phyloP scores from a whole-genome alignment of 2,113 vertebrate genomes.

The Athene noctua region DNA sequence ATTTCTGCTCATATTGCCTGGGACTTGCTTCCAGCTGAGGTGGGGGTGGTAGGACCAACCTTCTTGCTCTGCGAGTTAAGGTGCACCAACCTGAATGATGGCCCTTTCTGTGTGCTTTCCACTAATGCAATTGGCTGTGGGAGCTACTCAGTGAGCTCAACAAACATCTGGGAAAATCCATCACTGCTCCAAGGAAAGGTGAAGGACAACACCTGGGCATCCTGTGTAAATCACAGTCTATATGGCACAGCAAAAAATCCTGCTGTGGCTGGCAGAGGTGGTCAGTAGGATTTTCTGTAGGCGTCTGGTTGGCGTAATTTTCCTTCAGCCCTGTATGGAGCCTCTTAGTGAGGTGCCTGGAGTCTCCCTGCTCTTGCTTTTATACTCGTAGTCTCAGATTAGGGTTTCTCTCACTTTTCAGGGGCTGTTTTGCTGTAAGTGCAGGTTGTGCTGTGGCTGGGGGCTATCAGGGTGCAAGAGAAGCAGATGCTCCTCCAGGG shows the following conservation, averaged over 20 bases:
- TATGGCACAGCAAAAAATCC: not conserved
- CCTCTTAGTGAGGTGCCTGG: not conserved
- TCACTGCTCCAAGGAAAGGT: not conserved
- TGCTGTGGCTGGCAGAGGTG: not conserved
- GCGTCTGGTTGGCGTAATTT: not conserved
- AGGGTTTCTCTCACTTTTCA: not conserved
- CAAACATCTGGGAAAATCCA: not conserved
- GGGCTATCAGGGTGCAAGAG: not conserved
- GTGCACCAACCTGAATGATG: not conserved
- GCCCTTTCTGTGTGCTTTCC: not conserved
- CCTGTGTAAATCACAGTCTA: accelerated
- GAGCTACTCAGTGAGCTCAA: not conserved
- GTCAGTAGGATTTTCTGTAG: not conserved
- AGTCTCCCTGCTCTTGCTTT: not conserved
- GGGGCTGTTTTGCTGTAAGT: not conserved
- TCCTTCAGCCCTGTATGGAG: not conserved
- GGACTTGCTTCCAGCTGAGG: not conserved
- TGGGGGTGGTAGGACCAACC: not conserved
- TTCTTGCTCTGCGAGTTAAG: not conserved
- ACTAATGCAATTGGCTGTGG: accelerated
- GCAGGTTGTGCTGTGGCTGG: not conserved
- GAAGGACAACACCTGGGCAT: not conserved
- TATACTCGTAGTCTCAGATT: not conserved
- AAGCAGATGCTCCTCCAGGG: accelerated
- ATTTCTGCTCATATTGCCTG: not conserved